Conservation (phyloP, 2,797 vertebrate genomes). For the Tamandua tetradactyla region DNA sequence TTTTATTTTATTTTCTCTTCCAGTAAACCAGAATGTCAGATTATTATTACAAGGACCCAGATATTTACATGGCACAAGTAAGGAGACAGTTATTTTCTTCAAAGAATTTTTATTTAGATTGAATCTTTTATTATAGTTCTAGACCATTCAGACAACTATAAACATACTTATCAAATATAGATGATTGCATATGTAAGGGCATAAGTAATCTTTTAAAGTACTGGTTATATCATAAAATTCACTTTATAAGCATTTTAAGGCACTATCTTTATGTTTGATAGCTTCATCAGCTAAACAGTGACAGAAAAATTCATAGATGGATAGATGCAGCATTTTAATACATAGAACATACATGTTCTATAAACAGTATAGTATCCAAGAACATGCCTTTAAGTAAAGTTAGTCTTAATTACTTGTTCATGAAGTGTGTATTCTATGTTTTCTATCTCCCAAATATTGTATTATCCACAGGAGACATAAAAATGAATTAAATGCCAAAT, state of each 20-base stretch:
- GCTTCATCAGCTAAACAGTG: neutral
- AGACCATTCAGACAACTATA: neutral
- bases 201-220: neutral
- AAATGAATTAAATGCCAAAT: conserved; percentile 12
- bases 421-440: neutral
- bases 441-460: neutral
- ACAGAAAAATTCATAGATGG: neutral
- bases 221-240: neutral
- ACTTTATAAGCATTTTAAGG: conserved; percentile 16
- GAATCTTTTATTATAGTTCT: conserved; percentile 30
- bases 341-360: neutral
- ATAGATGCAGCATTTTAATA: neutral
- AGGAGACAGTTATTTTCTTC: neutral
- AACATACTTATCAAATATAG: conserved; percentile 8
- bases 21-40: neutral
- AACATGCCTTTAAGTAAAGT: neutral
- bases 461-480: neutral
- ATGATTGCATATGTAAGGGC: neutral
- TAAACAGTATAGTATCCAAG: too few species aligned
- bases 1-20: conserved; percentile 30
- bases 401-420: conserved; percentile 7
- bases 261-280: neutral
- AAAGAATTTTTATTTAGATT: neutral
- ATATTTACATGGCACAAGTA: neutral
- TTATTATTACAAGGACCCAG: neutral